Base-by-base conservation (phyloP, 2,113 vertebrate species). In the Cynopterus brachyotis region DNA sequence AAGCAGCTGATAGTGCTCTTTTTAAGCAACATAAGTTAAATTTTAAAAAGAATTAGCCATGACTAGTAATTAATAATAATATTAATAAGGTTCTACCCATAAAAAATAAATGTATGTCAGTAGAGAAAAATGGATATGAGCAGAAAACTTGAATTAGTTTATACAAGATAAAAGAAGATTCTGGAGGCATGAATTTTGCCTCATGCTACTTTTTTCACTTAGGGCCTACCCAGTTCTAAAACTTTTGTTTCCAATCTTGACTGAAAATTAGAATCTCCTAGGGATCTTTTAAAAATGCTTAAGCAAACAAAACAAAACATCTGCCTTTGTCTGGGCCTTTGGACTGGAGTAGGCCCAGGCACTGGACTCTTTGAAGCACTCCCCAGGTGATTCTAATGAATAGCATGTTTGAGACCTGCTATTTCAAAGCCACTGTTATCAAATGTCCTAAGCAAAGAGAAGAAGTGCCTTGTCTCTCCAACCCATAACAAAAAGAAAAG, bases 201-300 rank as follows among this genome's bases (percentile, higher is more conserved):
- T 93, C 37, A 0, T 2, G 28, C 47, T 89, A 20, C 45, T 88
- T 17, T 42, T 76, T 76, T 82, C 59, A 55, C 5, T 22, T 9
- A 79, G 20, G 59, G 64, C 10, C 26, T 62, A 59, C 26, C 10
- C 32, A 50, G n/a, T 66, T 76, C 59, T 78, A 57, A 57, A 94
- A 70, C 24, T 69, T 50, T 62, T 28, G n/a, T 94, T 91, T 19
- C 72, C 85, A 57, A 32, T 37, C 40, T 66, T 59, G 55, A 60
- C 5, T 20, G 62, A 66, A 93, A 60, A 84, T n/a, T 3, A 59
- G n/a, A 80, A 72, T 78, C 67, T 85, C 82, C 78, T 53, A 35
- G 40, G n/a, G 28, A 30, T 57, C 72, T 82, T 62, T 64, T n/a
- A 35, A 96, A 96, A 97, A n/a, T 4, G 59, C 37, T 57, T 82